phyloP scores from a whole-genome alignment of 2,797 vertebrate species.

The Fistularia tabacaria region DNA sequence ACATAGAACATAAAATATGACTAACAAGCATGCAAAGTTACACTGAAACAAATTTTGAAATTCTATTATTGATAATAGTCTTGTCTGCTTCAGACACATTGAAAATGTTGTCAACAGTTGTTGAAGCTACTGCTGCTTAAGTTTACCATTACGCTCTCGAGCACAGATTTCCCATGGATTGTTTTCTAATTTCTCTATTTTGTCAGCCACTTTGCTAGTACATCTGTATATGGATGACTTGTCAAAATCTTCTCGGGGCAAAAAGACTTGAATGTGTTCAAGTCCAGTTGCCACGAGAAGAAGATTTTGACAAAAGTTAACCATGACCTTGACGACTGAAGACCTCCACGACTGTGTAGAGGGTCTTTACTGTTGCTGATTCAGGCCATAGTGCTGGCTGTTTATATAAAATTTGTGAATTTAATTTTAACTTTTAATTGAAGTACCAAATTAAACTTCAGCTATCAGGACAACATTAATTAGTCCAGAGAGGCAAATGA shows the following conservation, averaged over 20 bases:
- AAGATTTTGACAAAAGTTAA: neutral
- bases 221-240: too few species aligned
- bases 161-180: too few species aligned
- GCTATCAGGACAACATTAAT: constrained; percentile 26
- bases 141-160: too few species aligned
- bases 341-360: neutral
- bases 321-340: neutral
- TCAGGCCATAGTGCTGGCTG: neutral
- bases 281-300: neutral
- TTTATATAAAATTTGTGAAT: constrained; percentile 1
- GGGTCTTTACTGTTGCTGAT: neutral
- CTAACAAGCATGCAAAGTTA: too few species aligned
- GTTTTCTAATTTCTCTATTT: too few species aligned
- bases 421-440: constrained; percentile 14
- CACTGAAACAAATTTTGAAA: neutral
- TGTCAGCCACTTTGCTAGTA: too few species aligned
- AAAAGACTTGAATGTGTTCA: too few species aligned
- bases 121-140: constrained; percentile 1
- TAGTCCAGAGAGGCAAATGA: constrained; percentile 19
- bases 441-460: constrained; percentile 32
- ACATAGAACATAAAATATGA: too few species aligned
- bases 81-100: neutral
- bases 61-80: neutral
- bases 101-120: neutral
- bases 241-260: too few species aligned